Evolutionary conservation across 2,113 vertebrate genomes (phyloP), one percentile per base, ranked within the genome.

Genomic region (Pimephales promelas): DNA sequence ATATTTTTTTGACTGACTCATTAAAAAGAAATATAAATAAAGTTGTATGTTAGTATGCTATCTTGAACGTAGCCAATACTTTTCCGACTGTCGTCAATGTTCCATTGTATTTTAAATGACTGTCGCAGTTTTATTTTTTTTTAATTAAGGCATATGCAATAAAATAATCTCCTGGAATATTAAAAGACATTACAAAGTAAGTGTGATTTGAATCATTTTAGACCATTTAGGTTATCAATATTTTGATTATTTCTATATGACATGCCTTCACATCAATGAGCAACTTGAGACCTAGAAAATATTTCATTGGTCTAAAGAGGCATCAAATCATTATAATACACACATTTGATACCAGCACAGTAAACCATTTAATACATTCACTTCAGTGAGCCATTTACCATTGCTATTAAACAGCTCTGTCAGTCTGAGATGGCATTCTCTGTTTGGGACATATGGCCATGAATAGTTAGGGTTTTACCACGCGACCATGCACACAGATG

Each of bases 371-470:
- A 84, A 80, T 83, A 80, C 34, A 8, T 85, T 89, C 84, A 86
- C 85, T 88, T 86, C 89, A 85, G 85, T 71, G 79, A 79, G 79
- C 49, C 40, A 54, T 86, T 85, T 88, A 77, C 64, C 31, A 71
- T 59, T 40, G 73, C 31, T 78, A 36, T 87, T 85, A 87, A 79
- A 76, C 78, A 54, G 81, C 79, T 79, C 79, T 78, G 74, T 77
- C 76, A 77, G 28, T 78, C 71, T 56, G 62, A 74, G 61, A 79
- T 72, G 68, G 85, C 84, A 70, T 66, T 84, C 71, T 62, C 49
- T 85, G 81, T 66, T 83, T 85, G 85, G 91, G 91, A 89, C 92
- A 93, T 92, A 92, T 86, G 93, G 92, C 89, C 91, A 66, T 90
- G 91, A 92, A 92, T 88, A 72, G 86, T 92, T 89, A 86, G 86